A percentile compares a stretch with the other conserved stretches of the same genome.
Evolutionary conservation across 2,113 vertebrate species (phyloP).

Genomic region (Lophotis ruficrista): DNA sequence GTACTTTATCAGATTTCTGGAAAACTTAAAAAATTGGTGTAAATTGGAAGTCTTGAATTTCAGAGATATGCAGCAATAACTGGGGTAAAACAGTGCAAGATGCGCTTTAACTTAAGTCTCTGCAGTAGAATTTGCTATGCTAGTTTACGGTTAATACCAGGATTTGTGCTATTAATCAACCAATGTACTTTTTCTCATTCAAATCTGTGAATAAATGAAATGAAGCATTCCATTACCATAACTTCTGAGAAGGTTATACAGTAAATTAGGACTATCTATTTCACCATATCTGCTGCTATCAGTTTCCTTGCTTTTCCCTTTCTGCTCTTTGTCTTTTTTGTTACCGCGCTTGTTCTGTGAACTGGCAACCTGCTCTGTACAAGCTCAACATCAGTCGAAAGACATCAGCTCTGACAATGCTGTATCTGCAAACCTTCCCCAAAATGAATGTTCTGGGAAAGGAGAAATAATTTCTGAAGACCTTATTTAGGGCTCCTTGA

Average conservation of each 20-base stretch:
- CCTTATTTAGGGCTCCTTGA: neutral
- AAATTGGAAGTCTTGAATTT: neutral
- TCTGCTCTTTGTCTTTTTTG: neutral
- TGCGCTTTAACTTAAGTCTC: neutral
- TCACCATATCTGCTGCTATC: neutral
- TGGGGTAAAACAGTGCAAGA: neutral
- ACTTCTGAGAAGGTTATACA: neutral
- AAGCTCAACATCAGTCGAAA: neutral
- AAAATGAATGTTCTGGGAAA: neutral
- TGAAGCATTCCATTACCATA: neutral
- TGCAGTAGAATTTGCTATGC: neutral
- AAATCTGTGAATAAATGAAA: neutral
- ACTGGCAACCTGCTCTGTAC: neutral
- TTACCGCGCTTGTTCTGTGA: neutral
- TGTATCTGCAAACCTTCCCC: neutral
- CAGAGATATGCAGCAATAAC: neutral
- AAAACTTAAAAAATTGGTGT: neutral
- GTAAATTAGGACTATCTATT: neutral
- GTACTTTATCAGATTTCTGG: neutral
- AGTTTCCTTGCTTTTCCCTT: neutral
- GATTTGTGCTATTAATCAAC: neutral
- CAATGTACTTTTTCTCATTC: neutral
- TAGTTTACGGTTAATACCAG: neutral
- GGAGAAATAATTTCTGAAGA: neutral
- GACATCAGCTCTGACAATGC: neutral